phyloP scores from a whole-genome alignment of 2,797 vertebrate species.

The Graptemys geographica region DNA sequence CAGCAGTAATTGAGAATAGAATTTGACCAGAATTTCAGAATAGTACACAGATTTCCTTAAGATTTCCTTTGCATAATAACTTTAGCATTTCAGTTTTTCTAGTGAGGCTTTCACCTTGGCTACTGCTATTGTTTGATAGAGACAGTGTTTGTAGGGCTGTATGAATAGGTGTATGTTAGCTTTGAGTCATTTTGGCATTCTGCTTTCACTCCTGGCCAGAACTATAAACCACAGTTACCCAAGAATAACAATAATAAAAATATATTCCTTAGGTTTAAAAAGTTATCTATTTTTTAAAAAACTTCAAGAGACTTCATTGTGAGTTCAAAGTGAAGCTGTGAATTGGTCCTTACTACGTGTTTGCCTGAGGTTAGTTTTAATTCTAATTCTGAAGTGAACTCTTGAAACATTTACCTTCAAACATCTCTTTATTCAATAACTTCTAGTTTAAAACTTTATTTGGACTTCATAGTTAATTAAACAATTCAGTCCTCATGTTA shows the following conservation, averaged over 20 bases:
- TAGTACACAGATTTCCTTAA: not conserved
- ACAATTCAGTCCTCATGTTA: not conserved
- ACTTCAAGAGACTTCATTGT: too few species aligned
- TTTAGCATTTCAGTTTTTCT: conserved; percentile 4
- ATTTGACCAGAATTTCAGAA: too few species aligned
- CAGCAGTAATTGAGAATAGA: too few species aligned
- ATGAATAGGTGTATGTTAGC: not conserved
- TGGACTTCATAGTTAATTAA: not conserved
- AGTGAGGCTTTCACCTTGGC: not conserved
- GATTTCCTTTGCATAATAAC: conserved; percentile 7
- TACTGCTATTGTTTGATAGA: conserved; percentile 32
- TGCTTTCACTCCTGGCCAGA: too few species aligned
- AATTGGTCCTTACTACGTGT: too few species aligned
- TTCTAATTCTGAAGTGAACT: not conserved
- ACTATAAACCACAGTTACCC: too few species aligned
- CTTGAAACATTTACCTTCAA: not conserved
- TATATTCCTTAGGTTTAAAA: too few species aligned
- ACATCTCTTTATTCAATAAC: not conserved
- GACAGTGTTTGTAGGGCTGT: not conserved
- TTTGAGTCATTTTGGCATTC: not conserved
- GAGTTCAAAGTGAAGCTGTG: too few species aligned
- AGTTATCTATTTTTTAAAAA: too few species aligned
- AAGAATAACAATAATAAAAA: too few species aligned
- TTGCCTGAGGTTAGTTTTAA: not conserved
- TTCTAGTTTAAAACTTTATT: not conserved